Evolutionary conservation across 1,140 invertebrate genomes (phyloP).

Genomic region (Stratiolaelaps scimitus): DNA sequence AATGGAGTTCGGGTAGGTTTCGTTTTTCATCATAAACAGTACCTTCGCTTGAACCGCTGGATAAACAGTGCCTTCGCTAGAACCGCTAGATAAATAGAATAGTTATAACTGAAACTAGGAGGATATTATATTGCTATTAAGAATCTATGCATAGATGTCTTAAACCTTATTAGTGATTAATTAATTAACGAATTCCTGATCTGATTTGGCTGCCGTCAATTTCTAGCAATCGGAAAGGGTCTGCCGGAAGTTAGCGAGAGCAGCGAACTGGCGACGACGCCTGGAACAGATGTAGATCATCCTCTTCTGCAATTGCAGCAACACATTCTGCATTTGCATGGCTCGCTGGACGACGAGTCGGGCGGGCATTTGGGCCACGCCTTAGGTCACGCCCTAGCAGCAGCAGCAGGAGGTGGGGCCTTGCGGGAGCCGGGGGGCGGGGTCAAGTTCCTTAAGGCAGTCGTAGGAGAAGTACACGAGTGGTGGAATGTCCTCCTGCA

Average conservation of each 20-base stretch:
- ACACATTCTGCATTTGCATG: conserved; percentile 35
- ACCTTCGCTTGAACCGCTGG: too few species aligned
- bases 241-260: conserved; percentile 41
- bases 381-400: conserved; percentile 32
- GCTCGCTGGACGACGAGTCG: conserved; percentile 39
- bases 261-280: conserved; percentile 37
- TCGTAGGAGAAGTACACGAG: conserved; percentile 39
- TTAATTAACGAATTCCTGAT: too few species aligned
- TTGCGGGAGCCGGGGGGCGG: conserved; percentile 52
- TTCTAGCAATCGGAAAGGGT: conserved; percentile 39
- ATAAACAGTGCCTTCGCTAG: too few species aligned
- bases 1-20: conserved; percentile 21
- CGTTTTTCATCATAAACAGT: too few species aligned
- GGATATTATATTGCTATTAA: too few species aligned
- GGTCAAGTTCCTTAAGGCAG: conserved; percentile 35
- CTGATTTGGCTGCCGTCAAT: too few species aligned
- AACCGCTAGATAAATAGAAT: too few species aligned
- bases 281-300: conserved; percentile 36
- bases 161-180: too few species aligned
- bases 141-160: too few species aligned
- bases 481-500: conserved; percentile 40
- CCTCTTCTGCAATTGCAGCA: conserved; percentile 22
- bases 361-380: conserved; percentile 35
- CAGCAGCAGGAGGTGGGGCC: background rate
- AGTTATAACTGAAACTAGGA: too few species aligned